A percentile compares a stretch with the other conserved stretches of the same genome.
Evolutionary conservation across 1,140 invertebrate species (phyloP).

Genomic region (Aphaenogaster ashmeadi): DNA sequence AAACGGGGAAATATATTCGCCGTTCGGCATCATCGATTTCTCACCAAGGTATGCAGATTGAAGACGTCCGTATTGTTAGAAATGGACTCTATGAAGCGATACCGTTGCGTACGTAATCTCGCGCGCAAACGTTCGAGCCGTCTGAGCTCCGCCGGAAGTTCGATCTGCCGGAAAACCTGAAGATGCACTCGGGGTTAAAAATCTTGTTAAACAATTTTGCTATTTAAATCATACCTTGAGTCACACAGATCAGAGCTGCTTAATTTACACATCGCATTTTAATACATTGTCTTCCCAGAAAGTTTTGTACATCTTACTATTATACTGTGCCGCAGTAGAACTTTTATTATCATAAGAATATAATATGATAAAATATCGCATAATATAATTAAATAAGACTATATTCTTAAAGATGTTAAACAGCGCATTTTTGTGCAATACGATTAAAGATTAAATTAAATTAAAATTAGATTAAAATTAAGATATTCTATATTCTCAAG

Average conservation of each 20-base stretch:
- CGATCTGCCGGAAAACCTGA: constrained; percentile 92
- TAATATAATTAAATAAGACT: background rate
- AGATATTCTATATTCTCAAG: background rate
- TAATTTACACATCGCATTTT: background rate
- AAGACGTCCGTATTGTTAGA: constrained; percentile 88
- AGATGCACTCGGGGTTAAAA: constrained; percentile 56
- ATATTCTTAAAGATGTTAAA: background rate
- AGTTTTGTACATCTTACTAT: too few relatives aligned
- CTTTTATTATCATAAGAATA: too few relatives aligned
- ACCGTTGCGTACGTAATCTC: constrained; percentile 86
- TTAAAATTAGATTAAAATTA: too few relatives aligned
- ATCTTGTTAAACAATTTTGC: background rate
- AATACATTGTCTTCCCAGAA: too few relatives aligned
- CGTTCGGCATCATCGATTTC: background rate
- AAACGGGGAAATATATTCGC: background rate
- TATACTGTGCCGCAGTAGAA: too few relatives aligned
- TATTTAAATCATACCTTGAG: background rate
- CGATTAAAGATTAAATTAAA: too few relatives aligned
- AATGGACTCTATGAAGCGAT: constrained; percentile 87
- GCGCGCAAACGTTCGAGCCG: constrained; percentile 88
- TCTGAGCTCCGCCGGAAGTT: constrained; percentile 91
- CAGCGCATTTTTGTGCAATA: background rate
- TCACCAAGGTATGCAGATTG: constrained; percentile 88
- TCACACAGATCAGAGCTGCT: background rate
- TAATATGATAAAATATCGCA: too few relatives aligned